Evolutionary conservation across 2,113 vertebrate genomes (phyloP), one percentile per base, ranked within the genome.

Genomic region (Periophthalmodon schlosseri): DNA sequence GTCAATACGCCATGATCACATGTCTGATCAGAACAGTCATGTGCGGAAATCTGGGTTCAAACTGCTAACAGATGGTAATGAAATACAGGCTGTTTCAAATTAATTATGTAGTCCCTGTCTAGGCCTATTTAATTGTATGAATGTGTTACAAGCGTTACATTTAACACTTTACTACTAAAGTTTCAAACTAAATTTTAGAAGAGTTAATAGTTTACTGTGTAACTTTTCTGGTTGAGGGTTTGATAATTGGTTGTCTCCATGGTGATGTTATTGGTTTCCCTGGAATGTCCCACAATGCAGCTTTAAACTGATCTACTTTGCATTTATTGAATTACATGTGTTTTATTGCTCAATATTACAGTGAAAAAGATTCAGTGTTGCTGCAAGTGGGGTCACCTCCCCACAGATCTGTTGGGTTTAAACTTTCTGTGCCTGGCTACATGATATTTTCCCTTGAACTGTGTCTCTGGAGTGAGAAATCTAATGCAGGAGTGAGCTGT

Each of bases 1-100:
- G 78, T 88, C 87, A 88, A 68, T 66, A 74, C 24, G 2, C 33
- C 73, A 24, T 36, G 54, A 23, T 79, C 70, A 28, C 75, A 75
- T 24, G 77, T 72, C 67, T 81, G 64, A 83, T 76, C 73, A 74
- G 61, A n/a, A 68, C 10, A 23, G 39, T 28, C 18, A 16, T 39
- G 60, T 18, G 28, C 15, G 28, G 28, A 54, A 54, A 64, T 36
- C 61, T 64, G 15, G 7, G 61, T 36, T 64, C 61, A 65, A 39
- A 63, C 24, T 63, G 28, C 28, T 8, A n/a, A 65, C 63, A 65
- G 63, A 65, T 44, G 60, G 18, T 44, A 44, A 65, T 39, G 9
- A 65, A 63, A 34, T 7, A 63, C 60, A 34, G 28, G 60, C 33
- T n/a, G 34, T 39, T 65, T 44, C 60, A 34, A 8, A 34, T 28